A percentile compares a stretch with the other conserved stretches of the same genome.
Evolutionary conservation across 2,888 invertebrate genomes (phyloP).

Genomic region (Macaria liturata): DNA sequence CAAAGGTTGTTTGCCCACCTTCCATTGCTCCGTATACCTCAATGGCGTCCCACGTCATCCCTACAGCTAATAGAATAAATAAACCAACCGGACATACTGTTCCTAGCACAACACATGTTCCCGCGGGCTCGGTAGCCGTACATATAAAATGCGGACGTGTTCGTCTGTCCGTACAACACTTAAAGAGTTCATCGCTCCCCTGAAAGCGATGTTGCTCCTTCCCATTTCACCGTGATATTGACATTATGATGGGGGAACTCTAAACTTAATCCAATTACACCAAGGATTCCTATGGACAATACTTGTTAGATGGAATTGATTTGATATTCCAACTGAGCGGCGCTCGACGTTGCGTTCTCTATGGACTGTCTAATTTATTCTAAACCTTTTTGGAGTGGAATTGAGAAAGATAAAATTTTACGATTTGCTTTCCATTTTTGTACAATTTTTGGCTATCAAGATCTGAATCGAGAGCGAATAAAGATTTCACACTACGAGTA

Average conservation of each 20-base stretch:
- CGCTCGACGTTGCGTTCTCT: no score
- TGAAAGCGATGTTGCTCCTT: constrained; percentile 43
- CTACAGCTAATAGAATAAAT: constrained; percentile 45
- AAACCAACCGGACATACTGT: constrained; percentile 55
- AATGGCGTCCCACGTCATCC: constrained; percentile 10
- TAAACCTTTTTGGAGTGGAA: no score
- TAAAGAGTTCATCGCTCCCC: constrained; percentile 68
- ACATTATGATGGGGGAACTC: constrained; percentile 31
- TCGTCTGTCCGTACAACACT: constrained; percentile 66
- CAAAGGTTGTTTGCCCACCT: constrained; percentile 2
- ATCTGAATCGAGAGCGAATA: no score
- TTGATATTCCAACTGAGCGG: neutral
- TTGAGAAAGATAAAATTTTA: no score
- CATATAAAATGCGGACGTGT: constrained; percentile 68
- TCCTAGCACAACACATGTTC: constrained; percentile 51
- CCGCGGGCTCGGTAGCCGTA: constrained; percentile 50
- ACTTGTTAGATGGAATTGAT: constrained; percentile 2
- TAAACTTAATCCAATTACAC: constrained; percentile 6
- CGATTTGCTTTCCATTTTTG: no score
- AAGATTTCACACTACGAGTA: no score
- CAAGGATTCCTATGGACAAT: constrained; percentile 1
- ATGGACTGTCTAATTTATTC: no score
- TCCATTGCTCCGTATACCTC: constrained; percentile 8
- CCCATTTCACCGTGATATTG: constrained; percentile 40
- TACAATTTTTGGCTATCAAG: no score